These are phyloP conservation scores for Drosophila burlai DNA, from an alignment of 1,140 invertebrate genomes.

Conservation along the genomic window DNA sequence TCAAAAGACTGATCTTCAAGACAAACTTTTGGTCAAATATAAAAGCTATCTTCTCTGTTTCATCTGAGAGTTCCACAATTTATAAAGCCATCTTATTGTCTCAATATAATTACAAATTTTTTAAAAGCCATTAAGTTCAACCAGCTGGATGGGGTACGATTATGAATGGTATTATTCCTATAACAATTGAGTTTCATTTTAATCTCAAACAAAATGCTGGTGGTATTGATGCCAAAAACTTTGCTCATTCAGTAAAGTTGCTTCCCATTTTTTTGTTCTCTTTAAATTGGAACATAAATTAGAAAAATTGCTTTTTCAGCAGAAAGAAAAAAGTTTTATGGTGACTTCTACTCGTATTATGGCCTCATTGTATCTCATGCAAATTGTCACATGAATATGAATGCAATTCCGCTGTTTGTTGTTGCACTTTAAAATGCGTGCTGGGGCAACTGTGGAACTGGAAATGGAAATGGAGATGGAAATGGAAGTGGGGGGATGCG, in stretches of 20 bases:
- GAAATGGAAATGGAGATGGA: constrained; percentile 27
- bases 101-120: background rate
- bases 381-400: constrained; percentile 57
- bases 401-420: constrained; percentile 42
- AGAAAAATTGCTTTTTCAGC: constrained; percentile 44
- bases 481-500: constrained; percentile 7
- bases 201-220: constrained; percentile 10
- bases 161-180: background rate
- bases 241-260: constrained; percentile 34
- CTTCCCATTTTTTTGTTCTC: constrained; percentile 27
- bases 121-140: background rate
- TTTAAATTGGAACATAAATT: constrained; percentile 46
- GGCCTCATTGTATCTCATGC: constrained; percentile 53
- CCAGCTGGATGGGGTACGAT: background rate
- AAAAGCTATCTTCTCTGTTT: background rate
- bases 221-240: constrained; percentile 33
- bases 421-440: constrained; percentile 45
- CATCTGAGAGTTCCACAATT: background rate
- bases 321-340: constrained; percentile 31
- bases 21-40: background rate
- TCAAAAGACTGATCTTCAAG: background rate
- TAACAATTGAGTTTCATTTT: constrained; percentile 13
- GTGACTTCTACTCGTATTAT: constrained; percentile 45
- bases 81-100: background rate
- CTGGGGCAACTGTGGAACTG: constrained; percentile 28